phyloP scores from a whole-genome alignment of 2,888 invertebrate genomes.

The Helobdella robusta region DNA sequence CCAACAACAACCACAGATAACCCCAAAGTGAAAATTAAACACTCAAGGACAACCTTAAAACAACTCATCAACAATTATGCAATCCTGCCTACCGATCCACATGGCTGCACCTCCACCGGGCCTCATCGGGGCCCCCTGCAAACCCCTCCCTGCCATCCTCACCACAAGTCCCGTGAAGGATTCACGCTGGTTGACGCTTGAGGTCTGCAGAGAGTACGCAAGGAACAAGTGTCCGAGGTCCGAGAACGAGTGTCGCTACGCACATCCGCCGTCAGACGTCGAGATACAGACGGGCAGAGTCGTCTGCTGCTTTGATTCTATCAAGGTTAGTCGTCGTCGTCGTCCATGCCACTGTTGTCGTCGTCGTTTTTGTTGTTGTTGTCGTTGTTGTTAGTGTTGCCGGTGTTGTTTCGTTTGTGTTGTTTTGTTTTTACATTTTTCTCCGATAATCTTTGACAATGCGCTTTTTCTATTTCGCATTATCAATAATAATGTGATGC shows the following conservation, averaged over 20 bases:
- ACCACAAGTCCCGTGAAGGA: constrained; percentile 20
- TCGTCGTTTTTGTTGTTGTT: background rate
- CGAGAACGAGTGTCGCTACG: constrained; percentile 96
- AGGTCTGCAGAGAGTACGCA: constrained; percentile 26
- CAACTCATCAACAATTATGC: constrained; percentile 15
- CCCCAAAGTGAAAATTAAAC: too few species aligned
- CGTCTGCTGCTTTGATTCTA: constrained; percentile 45
- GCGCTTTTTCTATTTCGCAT: too few species aligned
- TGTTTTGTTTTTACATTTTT: too few species aligned
- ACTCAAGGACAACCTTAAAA: too few species aligned
- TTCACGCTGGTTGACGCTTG: constrained; percentile 27
- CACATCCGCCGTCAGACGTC: constrained; percentile 97
- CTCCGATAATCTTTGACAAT: too few species aligned
- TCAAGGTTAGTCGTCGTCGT: constrained; percentile 58
- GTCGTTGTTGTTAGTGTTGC: background rate
- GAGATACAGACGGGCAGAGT: constrained; percentile 54
- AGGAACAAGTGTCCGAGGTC: constrained; percentile 72
- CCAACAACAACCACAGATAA: too few species aligned
- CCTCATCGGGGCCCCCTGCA: constrained; percentile 18
- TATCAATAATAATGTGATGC: too few species aligned
- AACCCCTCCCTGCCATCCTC: constrained; percentile 19
- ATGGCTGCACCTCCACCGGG: constrained; percentile 13
- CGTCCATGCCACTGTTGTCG: background rate
- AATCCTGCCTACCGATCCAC: constrained; percentile 22
- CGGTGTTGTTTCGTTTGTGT: too few species aligned